Percentiles rank a stretch among this genome's conserved stretches.
Evolutionary conservation across 2,113 vertebrate species (phyloP).

Genomic region (Ceyx cyanopectus): DNA sequence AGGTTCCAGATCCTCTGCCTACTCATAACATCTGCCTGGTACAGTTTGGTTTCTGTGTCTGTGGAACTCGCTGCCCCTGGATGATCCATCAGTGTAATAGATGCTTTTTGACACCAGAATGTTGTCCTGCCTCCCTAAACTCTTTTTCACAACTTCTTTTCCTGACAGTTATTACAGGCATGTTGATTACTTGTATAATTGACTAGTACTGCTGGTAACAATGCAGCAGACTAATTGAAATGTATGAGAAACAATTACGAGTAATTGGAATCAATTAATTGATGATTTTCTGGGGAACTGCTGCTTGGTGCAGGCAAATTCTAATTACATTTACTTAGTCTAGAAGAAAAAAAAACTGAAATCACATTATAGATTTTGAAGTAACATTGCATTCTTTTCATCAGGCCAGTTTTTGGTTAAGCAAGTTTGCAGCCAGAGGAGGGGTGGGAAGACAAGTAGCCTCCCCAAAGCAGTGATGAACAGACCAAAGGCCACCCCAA

Average conservation of each 20-base stretch:
- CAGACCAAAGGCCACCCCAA: fast-evolving
- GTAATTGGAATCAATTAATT: conserved; percentile 82
- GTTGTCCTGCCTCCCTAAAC: not conserved
- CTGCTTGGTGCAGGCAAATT: conserved; percentile 45
- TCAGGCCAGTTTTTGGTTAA: fast-evolving
- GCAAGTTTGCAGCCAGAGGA: not conserved
- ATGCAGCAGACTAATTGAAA: conserved; percentile 74
- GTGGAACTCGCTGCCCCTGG: not conserved
- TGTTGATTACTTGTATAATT: conserved; percentile 35
- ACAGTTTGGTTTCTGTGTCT: not conserved
- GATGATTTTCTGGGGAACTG: conserved; percentile 70
- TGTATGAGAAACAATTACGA: conserved; percentile 78
- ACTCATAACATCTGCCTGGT: fast-evolving
- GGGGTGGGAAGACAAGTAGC: not conserved
- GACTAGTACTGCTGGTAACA: conserved; percentile 37
- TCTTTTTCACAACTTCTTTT: conserved; percentile 9
- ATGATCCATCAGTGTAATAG: not conserved
- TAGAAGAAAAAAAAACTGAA: not conserved
- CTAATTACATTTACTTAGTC: conserved; percentile 29
- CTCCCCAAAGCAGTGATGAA: fast-evolving
- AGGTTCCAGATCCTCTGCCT: not conserved
- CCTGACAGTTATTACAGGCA: not conserved
- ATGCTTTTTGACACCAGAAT: not conserved
- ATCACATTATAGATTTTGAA: not conserved
- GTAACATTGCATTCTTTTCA: not conserved